These are phyloP conservation scores for Montipora capitata DNA, from an alignment of 92 coral and sea anemone genomes.

Conservation along the genomic window DNA sequence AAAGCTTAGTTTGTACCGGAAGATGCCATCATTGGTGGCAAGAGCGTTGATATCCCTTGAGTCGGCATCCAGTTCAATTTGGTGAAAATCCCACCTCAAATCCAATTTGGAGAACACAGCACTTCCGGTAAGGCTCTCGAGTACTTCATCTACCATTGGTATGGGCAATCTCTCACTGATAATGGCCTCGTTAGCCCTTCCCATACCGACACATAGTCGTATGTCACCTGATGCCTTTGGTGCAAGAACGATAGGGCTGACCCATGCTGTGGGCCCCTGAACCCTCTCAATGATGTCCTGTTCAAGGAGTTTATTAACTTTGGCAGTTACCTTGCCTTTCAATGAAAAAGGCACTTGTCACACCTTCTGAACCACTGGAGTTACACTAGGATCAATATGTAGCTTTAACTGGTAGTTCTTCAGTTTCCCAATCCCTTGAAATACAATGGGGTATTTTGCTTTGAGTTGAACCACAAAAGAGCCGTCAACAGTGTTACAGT, in stretches of 20 bases:
- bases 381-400: constrained; percentile 42
- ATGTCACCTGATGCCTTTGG: constrained; percentile 47
- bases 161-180: constrained; percentile 22
- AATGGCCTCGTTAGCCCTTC: constrained; percentile 42
- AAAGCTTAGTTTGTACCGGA: constrained; percentile 48
- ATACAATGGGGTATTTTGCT: constrained; percentile 67
- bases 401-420: constrained; percentile 66
- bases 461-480: constrained; percentile 26
- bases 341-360: constrained; percentile 64
- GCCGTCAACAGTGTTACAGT: constrained; percentile 49
- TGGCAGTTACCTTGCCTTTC: constrained; percentile 62
- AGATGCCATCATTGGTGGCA: constrained; percentile 57
- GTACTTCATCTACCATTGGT: no score
- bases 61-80: constrained; percentile 28
- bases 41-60: constrained; percentile 54
- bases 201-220: constrained; percentile 40
- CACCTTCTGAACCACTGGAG: constrained; percentile 69
- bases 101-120: constrained; percentile 52
- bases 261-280: constrained; percentile 35
- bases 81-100: constrained; percentile 50
- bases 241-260: constrained; percentile 41
- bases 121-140: constrained; percentile 29
- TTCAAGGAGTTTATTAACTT: constrained; percentile 65
- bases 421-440: constrained; percentile 72
- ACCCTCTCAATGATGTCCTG: constrained; percentile 68